These are phyloP conservation scores for Elaphurus davidianus DNA, from an alignment of 2,113 vertebrate species.

Conservation along the genomic window DNA sequence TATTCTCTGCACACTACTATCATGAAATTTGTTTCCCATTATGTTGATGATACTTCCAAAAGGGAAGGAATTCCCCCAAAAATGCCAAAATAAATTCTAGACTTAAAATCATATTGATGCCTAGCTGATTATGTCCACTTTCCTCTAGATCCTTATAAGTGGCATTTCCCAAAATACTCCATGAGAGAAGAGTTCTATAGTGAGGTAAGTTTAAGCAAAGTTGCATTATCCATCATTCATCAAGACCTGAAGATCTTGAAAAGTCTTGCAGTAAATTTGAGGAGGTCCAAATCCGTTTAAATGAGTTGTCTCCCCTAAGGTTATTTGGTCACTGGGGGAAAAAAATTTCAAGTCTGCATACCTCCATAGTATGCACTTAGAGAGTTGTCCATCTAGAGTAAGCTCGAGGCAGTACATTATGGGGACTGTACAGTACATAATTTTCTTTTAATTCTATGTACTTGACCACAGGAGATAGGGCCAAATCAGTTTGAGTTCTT, in stretches of 20 bases:
- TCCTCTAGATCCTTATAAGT: neutral
- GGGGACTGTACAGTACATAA: too few species aligned
- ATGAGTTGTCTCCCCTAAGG: neutral
- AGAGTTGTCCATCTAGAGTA: neutral
- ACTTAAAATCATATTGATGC: neutral
- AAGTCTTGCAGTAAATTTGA: neutral
- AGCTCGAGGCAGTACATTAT: accelerated
- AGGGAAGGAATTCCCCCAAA: neutral
- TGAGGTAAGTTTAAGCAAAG: neutral
- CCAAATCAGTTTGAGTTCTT: neutral
- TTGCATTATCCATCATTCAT: neutral
- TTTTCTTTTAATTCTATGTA: neutral
- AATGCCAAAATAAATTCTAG: neutral
- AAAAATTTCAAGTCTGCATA: neutral
- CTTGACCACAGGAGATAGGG: neutral
- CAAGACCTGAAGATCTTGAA: neutral
- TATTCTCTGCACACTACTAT: neutral
- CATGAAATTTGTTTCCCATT: neutral
- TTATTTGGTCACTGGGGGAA: neutral
- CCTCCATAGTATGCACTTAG: neutral
- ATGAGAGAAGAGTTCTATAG: neutral
- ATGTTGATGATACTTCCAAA: neutral
- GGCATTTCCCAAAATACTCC: neutral
- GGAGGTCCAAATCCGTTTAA: neutral
- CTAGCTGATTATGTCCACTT: neutral